phyloP scores from a whole-genome alignment of 2,797 vertebrate species.

The Vipera ursinii region DNA sequence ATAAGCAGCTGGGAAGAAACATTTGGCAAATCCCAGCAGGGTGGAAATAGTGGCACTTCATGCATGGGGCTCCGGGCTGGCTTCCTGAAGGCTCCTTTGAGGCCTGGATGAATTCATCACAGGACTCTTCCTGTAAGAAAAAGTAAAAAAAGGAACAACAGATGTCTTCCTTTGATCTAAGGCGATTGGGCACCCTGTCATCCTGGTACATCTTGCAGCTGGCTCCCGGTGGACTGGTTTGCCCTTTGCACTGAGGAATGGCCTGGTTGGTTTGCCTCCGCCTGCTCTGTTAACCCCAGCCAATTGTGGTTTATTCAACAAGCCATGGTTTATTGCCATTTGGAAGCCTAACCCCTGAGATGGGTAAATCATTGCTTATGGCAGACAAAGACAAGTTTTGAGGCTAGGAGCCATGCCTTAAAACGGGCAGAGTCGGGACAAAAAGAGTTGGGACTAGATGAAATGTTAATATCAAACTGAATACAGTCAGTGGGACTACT shows the following conservation, averaged over 20 bases:
- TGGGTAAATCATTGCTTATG: neutral
- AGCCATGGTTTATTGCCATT: neutral
- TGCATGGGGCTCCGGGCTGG: neutral
- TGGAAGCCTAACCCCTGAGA: neutral
- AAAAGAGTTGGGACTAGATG: neutral
- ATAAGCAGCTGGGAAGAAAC: neutral
- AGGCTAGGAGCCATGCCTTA: neutral
- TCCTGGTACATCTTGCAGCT: neutral
- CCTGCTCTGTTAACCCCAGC: neutral
- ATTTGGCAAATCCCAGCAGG: neutral
- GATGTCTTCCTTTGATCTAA: neutral
- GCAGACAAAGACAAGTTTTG: neutral
- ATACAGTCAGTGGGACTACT: neutral
- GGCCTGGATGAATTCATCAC: neutral
- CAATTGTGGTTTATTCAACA: neutral
- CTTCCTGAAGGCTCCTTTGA: neutral
- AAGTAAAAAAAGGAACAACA: neutral
- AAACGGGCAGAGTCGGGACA: neutral
- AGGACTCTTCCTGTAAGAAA: neutral
- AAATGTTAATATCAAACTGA: neutral
- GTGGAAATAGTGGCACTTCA: neutral
- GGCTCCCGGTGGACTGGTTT: neutral
- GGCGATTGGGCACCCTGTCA: neutral
- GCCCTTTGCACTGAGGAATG: neutral
- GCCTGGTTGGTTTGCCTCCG: neutral